Conservation (phyloP, 2,113 vertebrate species). For the Origma solitaria region DNA sequence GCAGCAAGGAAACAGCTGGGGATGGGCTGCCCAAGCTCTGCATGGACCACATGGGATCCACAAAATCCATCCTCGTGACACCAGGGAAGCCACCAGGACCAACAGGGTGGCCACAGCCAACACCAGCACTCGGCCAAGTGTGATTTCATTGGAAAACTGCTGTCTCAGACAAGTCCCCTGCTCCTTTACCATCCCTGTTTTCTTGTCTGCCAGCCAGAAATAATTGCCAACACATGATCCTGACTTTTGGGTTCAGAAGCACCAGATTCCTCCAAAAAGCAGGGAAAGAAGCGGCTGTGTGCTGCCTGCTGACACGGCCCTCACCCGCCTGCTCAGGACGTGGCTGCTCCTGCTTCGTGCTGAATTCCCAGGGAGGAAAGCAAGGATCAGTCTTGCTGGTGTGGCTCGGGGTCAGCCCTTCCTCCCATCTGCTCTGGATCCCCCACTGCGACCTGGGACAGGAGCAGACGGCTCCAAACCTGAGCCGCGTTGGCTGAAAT, state of each 20-base stretch:
- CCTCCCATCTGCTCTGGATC: constrained; percentile 1
- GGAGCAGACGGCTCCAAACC: neutral
- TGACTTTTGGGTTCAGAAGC: neutral
- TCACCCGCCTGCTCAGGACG: neutral
- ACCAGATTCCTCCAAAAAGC: neutral
- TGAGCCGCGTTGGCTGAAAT: neutral
- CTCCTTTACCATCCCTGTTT: neutral
- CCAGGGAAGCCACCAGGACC: neutral
- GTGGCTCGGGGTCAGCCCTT: neutral
- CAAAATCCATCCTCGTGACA: neutral
- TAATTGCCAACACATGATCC: accelerated
- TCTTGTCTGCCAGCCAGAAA: neutral
- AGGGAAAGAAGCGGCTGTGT: accelerated
- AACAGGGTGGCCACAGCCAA: neutral
- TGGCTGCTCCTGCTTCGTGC: neutral
- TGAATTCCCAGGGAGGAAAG: neutral
- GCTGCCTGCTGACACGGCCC: neutral
- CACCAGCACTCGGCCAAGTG: accelerated
- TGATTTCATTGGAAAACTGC: neutral
- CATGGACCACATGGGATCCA: accelerated
- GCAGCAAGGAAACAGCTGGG: neutral
- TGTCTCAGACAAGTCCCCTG: neutral
- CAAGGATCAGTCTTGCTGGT: neutral
- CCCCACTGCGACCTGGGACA: neutral
- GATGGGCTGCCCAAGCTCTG: neutral